These are phyloP conservation scores for Papilio machaon DNA, from an alignment of 1,140 invertebrate species.

Conservation along the genomic window DNA sequence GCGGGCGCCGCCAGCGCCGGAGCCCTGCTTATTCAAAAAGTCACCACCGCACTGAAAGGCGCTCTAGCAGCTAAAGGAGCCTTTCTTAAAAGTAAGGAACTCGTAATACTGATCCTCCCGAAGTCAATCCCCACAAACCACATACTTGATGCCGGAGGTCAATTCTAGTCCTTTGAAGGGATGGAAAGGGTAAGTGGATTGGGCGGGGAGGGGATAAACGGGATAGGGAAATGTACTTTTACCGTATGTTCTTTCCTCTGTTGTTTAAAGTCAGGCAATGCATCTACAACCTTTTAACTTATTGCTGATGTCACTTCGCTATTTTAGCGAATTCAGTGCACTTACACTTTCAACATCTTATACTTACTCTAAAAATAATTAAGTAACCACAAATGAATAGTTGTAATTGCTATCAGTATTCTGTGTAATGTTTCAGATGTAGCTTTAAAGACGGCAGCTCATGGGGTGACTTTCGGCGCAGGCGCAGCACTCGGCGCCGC, in stretches of 20 bases:
- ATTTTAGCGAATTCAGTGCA: too few relatives aligned
- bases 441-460: background rate
- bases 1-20: slow-evolving; percentile 33
- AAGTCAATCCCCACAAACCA: background rate
- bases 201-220: background rate
- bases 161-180: too few relatives aligned
- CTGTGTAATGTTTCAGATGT: background rate
- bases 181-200: too few relatives aligned
- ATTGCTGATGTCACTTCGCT: too few relatives aligned
- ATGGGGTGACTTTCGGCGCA: background rate
- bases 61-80: slow-evolving; percentile 40
- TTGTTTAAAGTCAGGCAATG: too few relatives aligned
- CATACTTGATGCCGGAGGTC: background rate
- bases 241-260: too few relatives aligned
- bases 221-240: too few relatives aligned
- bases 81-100: background rate
- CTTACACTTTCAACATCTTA: too few relatives aligned
- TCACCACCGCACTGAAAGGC: slow-evolving; percentile 2
- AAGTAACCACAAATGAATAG: background rate
- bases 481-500: slow-evolving; percentile 15
- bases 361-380: too few relatives aligned
- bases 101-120: background rate
- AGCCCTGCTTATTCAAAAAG: slow-evolving; percentile 27
- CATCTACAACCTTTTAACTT: too few relatives aligned
- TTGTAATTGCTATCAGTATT: background rate